Base-by-base conservation (phyloP, 2,888 invertebrate genomes). In the Chaitophorus viminalis region DNA sequence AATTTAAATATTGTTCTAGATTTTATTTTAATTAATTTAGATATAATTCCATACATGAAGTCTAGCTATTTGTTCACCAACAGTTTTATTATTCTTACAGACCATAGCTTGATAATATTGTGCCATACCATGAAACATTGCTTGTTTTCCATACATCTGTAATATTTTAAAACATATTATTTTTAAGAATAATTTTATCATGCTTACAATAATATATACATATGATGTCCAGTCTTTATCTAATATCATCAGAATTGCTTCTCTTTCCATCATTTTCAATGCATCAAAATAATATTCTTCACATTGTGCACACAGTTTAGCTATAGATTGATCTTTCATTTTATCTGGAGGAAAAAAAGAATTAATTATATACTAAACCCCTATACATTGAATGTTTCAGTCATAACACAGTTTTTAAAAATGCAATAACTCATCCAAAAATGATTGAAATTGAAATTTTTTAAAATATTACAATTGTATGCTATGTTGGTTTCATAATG, bases 281-380 rank as follows among this genome's bases (percentile, higher is more conserved):
- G 97, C 96, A 91, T 99, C 99, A 25, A 95, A 94, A 92, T 98
- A 99, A 90, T 98, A 93, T 91, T 99, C 99, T 91, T 98, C 98
- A 91, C 96, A 95, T 91, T 98, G 98, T 89, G 96, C 94, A 90
- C 97, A 96, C 90, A 99, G 93, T 93, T 97, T 98, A 18, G 98
- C 98, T 90, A 98, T 94, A 90, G 98, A 95, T 89, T 94, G 94
- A 91, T 98, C 97, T 92, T 99, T 99, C 98, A 99, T 99, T 90
- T 95, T 95, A 92, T 98, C 98, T 95, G 92, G 83, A 90, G 82
- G 18, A 60, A 82, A 85, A 81, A 83, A 88, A 52, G 2, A 11
- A 52, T 18, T 11, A 54, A 54, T 21, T 54, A 18, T 39, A 39
- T 9, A 39, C 3, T 39, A 39, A 39, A 8, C 39, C 3, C 6